phyloP scores from a whole-genome alignment of 1,140 invertebrate genomes.

The Drosophila pallidifrons region DNA sequence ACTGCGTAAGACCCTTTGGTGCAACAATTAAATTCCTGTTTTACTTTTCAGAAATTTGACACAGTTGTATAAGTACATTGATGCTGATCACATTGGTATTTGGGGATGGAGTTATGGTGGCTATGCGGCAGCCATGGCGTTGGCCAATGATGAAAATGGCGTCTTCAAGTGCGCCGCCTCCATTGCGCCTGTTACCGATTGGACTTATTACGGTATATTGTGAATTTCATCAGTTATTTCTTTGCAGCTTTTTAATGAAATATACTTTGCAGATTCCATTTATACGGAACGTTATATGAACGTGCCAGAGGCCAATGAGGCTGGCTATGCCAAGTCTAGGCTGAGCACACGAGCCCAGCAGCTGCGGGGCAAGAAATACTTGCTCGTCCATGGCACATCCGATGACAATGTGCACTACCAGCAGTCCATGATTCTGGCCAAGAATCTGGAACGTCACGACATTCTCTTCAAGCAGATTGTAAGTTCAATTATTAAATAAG shows the following conservation, averaged over 20 bases:
- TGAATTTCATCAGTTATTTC: background rate
- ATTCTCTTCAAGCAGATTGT: slow-evolving; percentile 96
- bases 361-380: slow-evolving; percentile 90
- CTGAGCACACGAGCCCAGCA: slow-evolving; percentile 89
- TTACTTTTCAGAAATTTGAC: no score
- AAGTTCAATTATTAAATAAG: slow-evolving; percentile 40
- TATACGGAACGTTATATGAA: slow-evolving; percentile 99
- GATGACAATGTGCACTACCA: slow-evolving; percentile 99
- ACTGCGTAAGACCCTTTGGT: background rate
- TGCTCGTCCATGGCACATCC: slow-evolving; percentile 95
- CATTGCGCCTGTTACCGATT: slow-evolving; percentile 96
- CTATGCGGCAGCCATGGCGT: slow-evolving; percentile 92
- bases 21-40: no score
- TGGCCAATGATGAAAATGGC: slow-evolving; percentile 90
- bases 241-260: no score
- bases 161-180: slow-evolving; percentile 96
- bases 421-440: slow-evolving; percentile 95
- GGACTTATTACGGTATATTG: slow-evolving; percentile 92
- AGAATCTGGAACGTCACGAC: slow-evolving; percentile 93
- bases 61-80: slow-evolving; percentile 89
- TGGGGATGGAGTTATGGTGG: slow-evolving; percentile 99
- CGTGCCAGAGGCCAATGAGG: slow-evolving; percentile 91
- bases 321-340: slow-evolving; percentile 92
- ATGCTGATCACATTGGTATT: slow-evolving; percentile 89
- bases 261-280: slow-evolving; percentile 91